Percentiles rank a stretch among this genome's conserved stretches.
Evolutionary conservation across 2,888 invertebrate genomes (phyloP).

Genomic region (Erebia palarica): DNA sequence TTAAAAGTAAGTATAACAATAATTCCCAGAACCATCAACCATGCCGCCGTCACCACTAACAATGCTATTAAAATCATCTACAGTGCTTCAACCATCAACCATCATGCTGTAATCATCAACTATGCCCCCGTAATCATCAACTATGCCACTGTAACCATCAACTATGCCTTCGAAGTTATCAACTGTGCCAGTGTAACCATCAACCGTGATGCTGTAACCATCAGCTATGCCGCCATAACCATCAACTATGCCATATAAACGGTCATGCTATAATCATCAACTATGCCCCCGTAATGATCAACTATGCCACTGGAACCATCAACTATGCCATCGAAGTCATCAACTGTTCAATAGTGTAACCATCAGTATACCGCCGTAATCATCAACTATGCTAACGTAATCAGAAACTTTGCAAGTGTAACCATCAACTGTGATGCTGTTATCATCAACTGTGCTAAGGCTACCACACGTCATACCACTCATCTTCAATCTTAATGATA

Average conservation of each 20-base stretch:
- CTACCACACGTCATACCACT: neutral
- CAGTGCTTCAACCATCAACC: neutral
- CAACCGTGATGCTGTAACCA: constrained; percentile 25
- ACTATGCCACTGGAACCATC: constrained; percentile 11
- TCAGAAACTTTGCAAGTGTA: constrained; percentile 14
- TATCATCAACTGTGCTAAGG: neutral
- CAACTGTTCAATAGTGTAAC: constrained; percentile 18
- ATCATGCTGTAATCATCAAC: neutral
- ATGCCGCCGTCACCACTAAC: neutral
- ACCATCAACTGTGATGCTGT: neutral
- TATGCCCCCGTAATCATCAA: constrained; percentile 3
- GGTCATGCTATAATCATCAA: constrained; percentile 27
- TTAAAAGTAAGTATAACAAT: no score
- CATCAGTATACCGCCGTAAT: neutral
- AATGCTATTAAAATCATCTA: constrained; percentile 11
- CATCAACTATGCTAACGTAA: neutral
- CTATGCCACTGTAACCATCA: constrained; percentile 5
- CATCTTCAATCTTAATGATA: no score
- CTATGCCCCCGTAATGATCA: no score
- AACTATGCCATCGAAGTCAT: constrained; percentile 12
- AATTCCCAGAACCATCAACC: neutral
- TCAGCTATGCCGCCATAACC: neutral
- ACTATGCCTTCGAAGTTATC: constrained; percentile 9
- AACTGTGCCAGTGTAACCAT: constrained; percentile 12
- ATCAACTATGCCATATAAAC: neutral